Conservation (phyloP, 2,888 invertebrate species). For the Taenaris catops region DNA sequence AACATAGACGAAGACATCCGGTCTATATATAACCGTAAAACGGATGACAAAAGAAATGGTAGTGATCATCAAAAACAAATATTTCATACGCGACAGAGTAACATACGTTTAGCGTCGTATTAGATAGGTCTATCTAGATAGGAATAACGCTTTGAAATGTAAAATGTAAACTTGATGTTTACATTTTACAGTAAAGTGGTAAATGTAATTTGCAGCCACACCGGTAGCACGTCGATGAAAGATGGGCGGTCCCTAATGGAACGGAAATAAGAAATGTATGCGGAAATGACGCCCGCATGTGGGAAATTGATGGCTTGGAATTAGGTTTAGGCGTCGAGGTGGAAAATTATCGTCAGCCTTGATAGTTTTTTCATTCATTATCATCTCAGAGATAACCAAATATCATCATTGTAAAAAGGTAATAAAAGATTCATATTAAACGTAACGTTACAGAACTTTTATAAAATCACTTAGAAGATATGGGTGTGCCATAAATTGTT, state of each 20-base stretch:
- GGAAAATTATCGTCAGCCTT: conserved; percentile 9
- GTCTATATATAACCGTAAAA: background rate
- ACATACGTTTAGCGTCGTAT: background rate
- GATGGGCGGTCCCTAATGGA: conserved; percentile 18
- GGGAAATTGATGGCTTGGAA: conserved; percentile 22
- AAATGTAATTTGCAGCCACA: no score
- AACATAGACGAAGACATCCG: background rate
- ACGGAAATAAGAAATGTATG: conserved; percentile 22
- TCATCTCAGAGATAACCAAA: no score
- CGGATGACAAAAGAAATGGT: conserved; percentile 1
- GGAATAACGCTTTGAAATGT: no score
- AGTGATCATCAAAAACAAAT: conserved; percentile 12
- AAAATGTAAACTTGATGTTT: no score
- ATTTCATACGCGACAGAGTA: background rate
- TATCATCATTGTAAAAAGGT: no score
- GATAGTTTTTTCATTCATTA: conserved; percentile 1
- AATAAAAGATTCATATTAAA: no score
- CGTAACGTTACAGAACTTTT: no score
- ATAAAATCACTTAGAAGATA: no score
- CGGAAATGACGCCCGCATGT: conserved; percentile 21
- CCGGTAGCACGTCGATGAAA: conserved; percentile 5
- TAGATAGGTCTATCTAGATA: no score
- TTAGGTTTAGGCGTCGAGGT: conserved; percentile 16
- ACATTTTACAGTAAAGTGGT: no score
- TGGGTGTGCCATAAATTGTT: no score